Percentiles rank a stretch among this genome's conserved stretches.
Conservation (phyloP, 2,113 vertebrate species). For the Stercorarius parasiticus region DNA sequence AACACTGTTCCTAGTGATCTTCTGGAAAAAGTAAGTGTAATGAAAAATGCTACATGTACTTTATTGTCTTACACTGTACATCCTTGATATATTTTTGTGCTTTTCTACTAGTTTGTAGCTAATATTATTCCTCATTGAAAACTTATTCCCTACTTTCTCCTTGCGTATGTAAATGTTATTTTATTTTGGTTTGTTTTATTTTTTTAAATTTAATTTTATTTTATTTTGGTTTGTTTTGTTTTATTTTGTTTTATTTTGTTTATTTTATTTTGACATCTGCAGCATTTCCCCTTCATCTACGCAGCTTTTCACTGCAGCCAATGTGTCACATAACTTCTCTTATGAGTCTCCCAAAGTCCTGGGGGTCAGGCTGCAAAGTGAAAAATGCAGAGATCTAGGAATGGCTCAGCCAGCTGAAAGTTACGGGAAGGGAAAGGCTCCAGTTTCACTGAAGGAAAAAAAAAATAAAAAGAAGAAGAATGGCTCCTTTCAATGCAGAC, state of each 20-base stretch:
- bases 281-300: slow-evolving; percentile 3
- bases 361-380: slow-evolving; percentile 62
- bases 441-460: slow-evolving; percentile 63
- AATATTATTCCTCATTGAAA: background rate
- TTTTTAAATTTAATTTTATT: background rate
- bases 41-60: background rate
- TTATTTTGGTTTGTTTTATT: background rate
- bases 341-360: slow-evolving; percentile 30
- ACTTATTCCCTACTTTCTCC: background rate
- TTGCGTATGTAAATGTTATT: background rate
- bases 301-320: background rate
- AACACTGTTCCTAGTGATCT: background rate
- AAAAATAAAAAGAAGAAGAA: slow-evolving; percentile 58
- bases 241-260: background rate
- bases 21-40: background rate
- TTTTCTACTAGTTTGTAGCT: background rate
- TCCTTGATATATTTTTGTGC: background rate
- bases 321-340: slow-evolving; percentile 60
- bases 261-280: background rate
- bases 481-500: slow-evolving; percentile 65
- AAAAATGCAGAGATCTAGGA: slow-evolving; percentile 62
- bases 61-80: background rate
- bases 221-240: background rate
- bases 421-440: slow-evolving; percentile 73
- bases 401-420: slow-evolving; percentile 55